Evolutionary conservation across 2,888 invertebrate genomes (phyloP).

Genomic region (Dusona sp.): DNA sequence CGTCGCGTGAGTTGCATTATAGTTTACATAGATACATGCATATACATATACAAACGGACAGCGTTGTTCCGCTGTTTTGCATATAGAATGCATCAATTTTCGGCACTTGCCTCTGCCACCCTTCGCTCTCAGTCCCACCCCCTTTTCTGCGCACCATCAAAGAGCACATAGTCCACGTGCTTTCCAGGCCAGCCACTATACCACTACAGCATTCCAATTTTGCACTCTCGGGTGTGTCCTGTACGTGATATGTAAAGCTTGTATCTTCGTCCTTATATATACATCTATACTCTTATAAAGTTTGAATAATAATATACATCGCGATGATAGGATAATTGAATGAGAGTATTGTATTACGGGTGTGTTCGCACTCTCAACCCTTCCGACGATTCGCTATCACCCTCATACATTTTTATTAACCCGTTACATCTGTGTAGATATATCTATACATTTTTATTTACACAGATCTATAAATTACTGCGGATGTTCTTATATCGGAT

Average conservation of each 20-base stretch:
- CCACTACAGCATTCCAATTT: constrained; percentile 57
- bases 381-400: constrained; percentile 63
- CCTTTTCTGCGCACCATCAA: constrained; percentile 45
- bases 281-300: constrained; percentile 47
- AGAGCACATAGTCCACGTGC: constrained; percentile 31
- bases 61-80: constrained; percentile 81
- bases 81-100: constrained; percentile 83
- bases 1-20: constrained; percentile 47
- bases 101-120: constrained; percentile 75
- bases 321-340: constrained; percentile 62
- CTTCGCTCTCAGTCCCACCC: constrained; percentile 55
- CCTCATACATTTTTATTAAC: constrained; percentile 59
- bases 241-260: constrained; percentile 27
- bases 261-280: constrained; percentile 40
- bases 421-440: constrained; percentile 22
- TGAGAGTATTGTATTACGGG: constrained; percentile 60
- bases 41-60: constrained; percentile 20
- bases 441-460: neutral
- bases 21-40: neutral
- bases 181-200: constrained; percentile 48
- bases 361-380: constrained; percentile 59
- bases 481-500: constrained; percentile 25
- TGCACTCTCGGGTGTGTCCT: constrained; percentile 19
- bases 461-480: constrained; percentile 1
- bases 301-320: constrained; percentile 36